A percentile compares a stretch with the other conserved stretches of the same genome.
These are phyloP conservation scores for Platysternon megacephalum DNA, from an alignment of 2,113 vertebrate species.

Conservation along the genomic window DNA sequence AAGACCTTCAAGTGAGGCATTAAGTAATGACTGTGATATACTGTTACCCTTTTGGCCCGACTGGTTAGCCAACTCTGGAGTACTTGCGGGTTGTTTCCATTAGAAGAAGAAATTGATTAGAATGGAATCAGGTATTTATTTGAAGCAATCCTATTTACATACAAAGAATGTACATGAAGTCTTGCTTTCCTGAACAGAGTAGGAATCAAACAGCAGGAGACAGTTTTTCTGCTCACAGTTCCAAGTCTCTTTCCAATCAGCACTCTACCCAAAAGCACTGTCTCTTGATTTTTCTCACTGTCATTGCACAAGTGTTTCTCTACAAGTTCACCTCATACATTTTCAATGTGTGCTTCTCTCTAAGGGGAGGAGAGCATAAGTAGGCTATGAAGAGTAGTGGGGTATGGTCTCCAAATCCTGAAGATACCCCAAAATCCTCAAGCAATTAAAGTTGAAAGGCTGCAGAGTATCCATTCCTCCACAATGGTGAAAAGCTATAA, in stretches of 20 bases:
- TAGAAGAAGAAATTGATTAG: background rate
- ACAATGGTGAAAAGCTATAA: background rate
- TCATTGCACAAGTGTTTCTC: too few species aligned
- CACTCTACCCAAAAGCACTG: too few species aligned
- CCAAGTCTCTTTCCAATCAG: background rate
- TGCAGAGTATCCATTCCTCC: background rate
- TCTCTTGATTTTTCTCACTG: too few species aligned
- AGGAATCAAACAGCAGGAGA: background rate
- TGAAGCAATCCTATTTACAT: background rate
- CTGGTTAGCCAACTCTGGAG: background rate
- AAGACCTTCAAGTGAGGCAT: background rate
- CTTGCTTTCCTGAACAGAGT: background rate
- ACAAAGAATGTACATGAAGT: background rate
- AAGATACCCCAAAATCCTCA: background rate
- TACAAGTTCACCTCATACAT: background rate
- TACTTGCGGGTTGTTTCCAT: background rate
- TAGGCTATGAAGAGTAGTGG: background rate
- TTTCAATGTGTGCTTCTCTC: background rate
- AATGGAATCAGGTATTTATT: background rate
- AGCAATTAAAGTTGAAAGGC: background rate
- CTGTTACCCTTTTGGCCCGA: background rate
- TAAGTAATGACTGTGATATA: background rate
- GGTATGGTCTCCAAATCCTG: background rate
- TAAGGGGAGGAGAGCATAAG: background rate
- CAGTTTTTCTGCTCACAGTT: background rate